A percentile compares a stretch with the other conserved stretches of the same genome.
phyloP scores from a whole-genome alignment of 2,797 vertebrate genomes.

The Glossophaga mutica region DNA sequence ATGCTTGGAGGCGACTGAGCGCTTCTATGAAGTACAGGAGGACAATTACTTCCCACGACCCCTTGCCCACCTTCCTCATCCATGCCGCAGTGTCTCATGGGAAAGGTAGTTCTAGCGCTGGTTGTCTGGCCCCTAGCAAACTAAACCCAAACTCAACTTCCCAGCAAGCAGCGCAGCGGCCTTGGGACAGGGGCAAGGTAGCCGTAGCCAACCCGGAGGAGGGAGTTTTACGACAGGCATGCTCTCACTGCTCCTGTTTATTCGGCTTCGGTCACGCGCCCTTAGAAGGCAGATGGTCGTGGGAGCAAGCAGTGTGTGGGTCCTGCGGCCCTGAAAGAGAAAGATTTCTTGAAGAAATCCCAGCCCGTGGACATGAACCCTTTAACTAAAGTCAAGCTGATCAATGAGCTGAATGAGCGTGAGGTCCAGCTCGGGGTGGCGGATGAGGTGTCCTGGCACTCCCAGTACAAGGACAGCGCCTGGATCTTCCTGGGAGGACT shows the following conservation, averaged over 20 bases:
- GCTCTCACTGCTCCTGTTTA: not conserved
- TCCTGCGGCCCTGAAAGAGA: not conserved
- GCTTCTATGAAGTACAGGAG: not conserved
- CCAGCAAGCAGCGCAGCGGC: not conserved
- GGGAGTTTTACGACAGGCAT: rapidly evolving
- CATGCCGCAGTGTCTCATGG: not conserved
- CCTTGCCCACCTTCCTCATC: too few relatives aligned
- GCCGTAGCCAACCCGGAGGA: not conserved
- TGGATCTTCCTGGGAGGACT: conserved; percentile 95
- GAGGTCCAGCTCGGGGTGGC: conserved; percentile 91
- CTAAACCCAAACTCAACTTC: conserved; percentile 35
- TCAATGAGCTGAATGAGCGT: conserved; percentile 93
- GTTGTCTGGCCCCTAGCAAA: rapidly evolving
- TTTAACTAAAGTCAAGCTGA: conserved; percentile 94
- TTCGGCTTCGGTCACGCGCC: too few relatives aligned
- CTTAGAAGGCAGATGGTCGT: not conserved
- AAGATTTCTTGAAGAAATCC: conserved; percentile 59
- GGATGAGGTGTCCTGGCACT: conserved; percentile 94
- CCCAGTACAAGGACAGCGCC: conserved; percentile 92
- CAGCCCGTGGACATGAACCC: conserved; percentile 69
- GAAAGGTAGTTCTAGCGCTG: not conserved
- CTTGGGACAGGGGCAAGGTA: not conserved
- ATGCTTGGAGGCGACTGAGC: too few relatives aligned
- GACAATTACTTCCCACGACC: not conserved
- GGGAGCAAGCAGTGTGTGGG: not conserved